Evolutionary conservation across 1,140 invertebrate genomes (phyloP), one percentile per base, ranked within the genome.

Genomic region (Drosophila auraria): DNA sequence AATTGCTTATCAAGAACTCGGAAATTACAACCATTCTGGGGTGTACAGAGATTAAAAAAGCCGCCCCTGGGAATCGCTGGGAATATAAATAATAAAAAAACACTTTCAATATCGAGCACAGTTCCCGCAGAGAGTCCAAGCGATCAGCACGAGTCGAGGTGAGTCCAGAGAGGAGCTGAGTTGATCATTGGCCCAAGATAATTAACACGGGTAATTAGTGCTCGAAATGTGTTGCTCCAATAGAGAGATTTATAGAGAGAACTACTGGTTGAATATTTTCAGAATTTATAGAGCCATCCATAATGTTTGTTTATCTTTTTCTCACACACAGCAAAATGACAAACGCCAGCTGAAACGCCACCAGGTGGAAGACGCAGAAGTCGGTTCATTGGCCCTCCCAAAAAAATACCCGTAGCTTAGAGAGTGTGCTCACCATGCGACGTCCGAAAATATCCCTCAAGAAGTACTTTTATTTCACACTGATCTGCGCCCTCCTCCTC

Each of bases 371-470:
- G 61, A 78, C 47, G 27, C 33, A 40, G 44, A 49, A 65, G 47
- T 77, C 72, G 47, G 68, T 45, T 61, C 17, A 53, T 73, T 44
- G 68, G 56, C 56, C 54, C 54, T 36, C 33, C 25, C 20, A 40
- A 40, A 23, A n/a, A n/a, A 17, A 44, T 40, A 45, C 17, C 62
- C 23, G 54, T 25, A 78, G 77, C 36, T 30, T 60, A 66, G 62
- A 66, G 50, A 40, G 20, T 47, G 45, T 58, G 59, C 15, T 80
- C 83, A 87, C 42, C 72, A 92, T 93, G 92, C 77, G 92, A 76
- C 84, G 89, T 51, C 92, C 91, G 23, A 93, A 93, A 75, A 87
- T 93, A 66, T 93, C 92, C 17, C 62, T 93, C 40, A 93, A 92
- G 65, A 91, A 91, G 69, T 93, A 93, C 78, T 93, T 93, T 72